Evolutionary conservation across 2,113 vertebrate genomes (phyloP).

Genomic region (Eubucco bourcierii): DNA sequence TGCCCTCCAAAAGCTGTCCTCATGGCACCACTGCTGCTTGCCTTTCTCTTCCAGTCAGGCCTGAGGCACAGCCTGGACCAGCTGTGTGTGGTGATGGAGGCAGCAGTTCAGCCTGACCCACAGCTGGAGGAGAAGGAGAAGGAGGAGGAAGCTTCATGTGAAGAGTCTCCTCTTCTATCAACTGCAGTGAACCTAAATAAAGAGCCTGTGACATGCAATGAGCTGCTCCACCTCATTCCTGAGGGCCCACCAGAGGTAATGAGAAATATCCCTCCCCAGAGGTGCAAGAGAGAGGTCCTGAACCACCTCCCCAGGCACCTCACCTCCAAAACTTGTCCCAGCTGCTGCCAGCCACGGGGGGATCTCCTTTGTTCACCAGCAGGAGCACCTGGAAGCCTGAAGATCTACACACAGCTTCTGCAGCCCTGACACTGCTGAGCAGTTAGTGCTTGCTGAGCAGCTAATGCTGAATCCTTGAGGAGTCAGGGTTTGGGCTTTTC

Average conservation of each 20-base stretch:
- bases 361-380: background rate
- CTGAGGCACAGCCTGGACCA: conserved; percentile 61
- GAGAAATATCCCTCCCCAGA: background rate
- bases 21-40: background rate
- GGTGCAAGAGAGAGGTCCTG: background rate
- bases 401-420: background rate
- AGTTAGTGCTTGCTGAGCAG: background rate
- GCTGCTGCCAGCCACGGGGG: background rate
- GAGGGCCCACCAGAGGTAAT: conserved; percentile 73
- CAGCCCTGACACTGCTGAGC: background rate
- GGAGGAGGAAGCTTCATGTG: background rate
- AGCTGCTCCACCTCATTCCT: conserved; percentile 63
- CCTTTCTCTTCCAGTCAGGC: conserved; percentile 35
- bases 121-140: background rate
- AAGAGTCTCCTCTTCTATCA: conserved; percentile 71
- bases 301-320: background rate
- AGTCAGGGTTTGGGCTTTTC: background rate
- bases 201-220: background rate
- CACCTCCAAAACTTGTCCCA: background rate
- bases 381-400: background rate
- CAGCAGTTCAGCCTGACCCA: background rate
- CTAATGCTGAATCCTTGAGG: background rate
- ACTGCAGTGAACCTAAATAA: background rate
- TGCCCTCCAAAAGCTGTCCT: background rate
- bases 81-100: conserved; percentile 70